Evolutionary conservation across 2,888 invertebrate genomes (phyloP), one percentile per base, ranked within the genome.

Genomic region (Operophtera brumata): DNA sequence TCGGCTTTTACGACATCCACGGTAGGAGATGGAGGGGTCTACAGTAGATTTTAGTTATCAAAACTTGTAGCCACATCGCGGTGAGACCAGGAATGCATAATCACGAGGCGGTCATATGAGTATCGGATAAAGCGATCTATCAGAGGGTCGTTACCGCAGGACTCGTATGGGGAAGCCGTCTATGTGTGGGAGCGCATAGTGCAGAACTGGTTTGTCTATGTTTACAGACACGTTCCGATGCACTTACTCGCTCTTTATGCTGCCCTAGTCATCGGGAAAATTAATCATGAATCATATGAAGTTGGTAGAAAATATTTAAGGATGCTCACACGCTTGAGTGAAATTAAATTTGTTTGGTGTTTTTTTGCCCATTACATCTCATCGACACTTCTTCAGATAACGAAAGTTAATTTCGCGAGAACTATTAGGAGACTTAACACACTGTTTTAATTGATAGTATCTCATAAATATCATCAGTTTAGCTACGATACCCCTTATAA

Each of bases 41-140:
- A n/a, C n/a, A 20, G 20, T 4, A 3, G 20, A 20, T 20, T 20
- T 20, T 20, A 20, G 20, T 20, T 20, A 20, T 20, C 20, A 20
- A 20, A 20, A 20, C 20, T 20, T 20, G 2, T 20, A 20, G 64
- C 61, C 57, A 61, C 64, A 62, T 60, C 69, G 66, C 57, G 66
- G 69, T 66, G 55, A 54, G 66, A 77, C 74, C 66, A 73, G 73
- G 72, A 65, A 67, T 66, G 66, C 70, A 76, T 75, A 72, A 71
- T 69, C 74, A 72, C 58, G 62, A 67, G 69, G 73, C 73, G 76
- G 75, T 73, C 67, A 72, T 74, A 70, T 62, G 61, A 74, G 80
- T 86, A 86, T 88, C 86, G 73, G 75, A 83, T 87, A 80, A 84
- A 82, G 82, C 84, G 81, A 85, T 84, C 80, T 82, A 84, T 81